Evolutionary conservation across 2,797 vertebrate genomes (phyloP).

Genomic region (Oreochromis mossambicus): DNA sequence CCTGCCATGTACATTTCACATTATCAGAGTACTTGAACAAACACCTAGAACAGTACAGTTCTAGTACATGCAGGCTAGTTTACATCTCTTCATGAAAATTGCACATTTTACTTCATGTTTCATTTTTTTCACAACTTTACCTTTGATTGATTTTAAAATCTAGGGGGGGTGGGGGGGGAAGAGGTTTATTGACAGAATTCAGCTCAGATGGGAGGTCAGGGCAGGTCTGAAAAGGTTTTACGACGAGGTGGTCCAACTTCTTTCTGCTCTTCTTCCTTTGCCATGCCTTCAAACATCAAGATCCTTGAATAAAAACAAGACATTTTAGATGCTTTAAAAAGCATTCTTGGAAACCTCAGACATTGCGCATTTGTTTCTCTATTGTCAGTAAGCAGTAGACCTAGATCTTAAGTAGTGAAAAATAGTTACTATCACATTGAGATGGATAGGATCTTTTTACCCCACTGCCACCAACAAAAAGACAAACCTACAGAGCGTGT

Average conservation of each 20-base stretch:
- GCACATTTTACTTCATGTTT: background rate
- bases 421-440: background rate
- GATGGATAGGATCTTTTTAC: background rate
- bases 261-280: slow-evolving; percentile 70
- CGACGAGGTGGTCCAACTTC: slow-evolving; percentile 67
- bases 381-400: background rate
- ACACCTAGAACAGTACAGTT: background rate
- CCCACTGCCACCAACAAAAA: background rate
- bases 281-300: slow-evolving; percentile 82
- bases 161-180: accelerated
- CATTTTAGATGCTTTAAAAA: background rate
- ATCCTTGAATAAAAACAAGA: slow-evolving; percentile 68
- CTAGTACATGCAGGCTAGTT: background rate
- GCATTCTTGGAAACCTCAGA: background rate
- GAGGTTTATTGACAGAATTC: background rate
- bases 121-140: background rate
- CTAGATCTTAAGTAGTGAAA: background rate
- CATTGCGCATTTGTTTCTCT: background rate
- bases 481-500: background rate
- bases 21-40: background rate
- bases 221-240: slow-evolving; percentile 80
- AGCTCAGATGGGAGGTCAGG: background rate
- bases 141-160: background rate
- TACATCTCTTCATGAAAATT: background rate
- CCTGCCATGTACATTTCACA: background rate